A percentile compares a stretch with the other conserved stretches of the same genome.
phyloP scores from a whole-genome alignment of 2,888 invertebrate species.

The Enchytraeus crypticus region DNA sequence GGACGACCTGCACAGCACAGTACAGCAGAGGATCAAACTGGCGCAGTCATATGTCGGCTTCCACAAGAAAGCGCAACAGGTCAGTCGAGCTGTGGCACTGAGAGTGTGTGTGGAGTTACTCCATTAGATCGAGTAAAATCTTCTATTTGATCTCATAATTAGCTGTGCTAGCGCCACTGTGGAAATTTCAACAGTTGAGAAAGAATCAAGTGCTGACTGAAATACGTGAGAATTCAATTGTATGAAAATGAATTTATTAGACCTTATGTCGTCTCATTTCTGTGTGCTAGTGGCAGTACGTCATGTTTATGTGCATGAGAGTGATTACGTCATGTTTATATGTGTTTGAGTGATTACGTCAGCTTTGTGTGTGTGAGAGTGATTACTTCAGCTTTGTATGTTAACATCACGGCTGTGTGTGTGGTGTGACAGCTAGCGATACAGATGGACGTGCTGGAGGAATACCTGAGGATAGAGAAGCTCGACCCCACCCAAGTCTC shows the following conservation, averaged over 20 bases:
- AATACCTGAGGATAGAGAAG: conserved; percentile 54
- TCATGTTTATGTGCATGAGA: too few relatives aligned
- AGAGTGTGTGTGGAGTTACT: not conserved
- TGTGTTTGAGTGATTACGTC: too few relatives aligned
- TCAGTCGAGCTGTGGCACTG: conserved; percentile 1
- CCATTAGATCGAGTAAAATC: not conserved
- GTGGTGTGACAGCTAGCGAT: conserved; percentile 52
- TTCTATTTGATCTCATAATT: not conserved
- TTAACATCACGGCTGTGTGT: too few relatives aligned
- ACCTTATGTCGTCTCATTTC: too few relatives aligned
- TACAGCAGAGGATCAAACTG: conserved; percentile 56
- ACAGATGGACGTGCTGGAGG: conserved; percentile 61
- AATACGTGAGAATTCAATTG: too few relatives aligned
- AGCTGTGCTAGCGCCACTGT: not conserved
- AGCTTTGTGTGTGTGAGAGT: too few relatives aligned
- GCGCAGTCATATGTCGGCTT: conserved; percentile 64
- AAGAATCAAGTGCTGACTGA: too few relatives aligned
- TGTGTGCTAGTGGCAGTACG: too few relatives aligned
- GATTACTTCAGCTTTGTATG: too few relatives aligned
- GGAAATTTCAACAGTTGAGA: too few relatives aligned
- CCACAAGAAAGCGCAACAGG: conserved; percentile 61
- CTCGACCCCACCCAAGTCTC: conserved; percentile 51
- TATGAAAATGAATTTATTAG: too few relatives aligned
- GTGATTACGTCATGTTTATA: too few relatives aligned
- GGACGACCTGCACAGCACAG: conserved; percentile 41